A percentile compares a stretch with the other conserved stretches of the same genome.
phyloP scores from a whole-genome alignment of 2,797 vertebrate genomes.

The Pelochelys cantorii region DNA sequence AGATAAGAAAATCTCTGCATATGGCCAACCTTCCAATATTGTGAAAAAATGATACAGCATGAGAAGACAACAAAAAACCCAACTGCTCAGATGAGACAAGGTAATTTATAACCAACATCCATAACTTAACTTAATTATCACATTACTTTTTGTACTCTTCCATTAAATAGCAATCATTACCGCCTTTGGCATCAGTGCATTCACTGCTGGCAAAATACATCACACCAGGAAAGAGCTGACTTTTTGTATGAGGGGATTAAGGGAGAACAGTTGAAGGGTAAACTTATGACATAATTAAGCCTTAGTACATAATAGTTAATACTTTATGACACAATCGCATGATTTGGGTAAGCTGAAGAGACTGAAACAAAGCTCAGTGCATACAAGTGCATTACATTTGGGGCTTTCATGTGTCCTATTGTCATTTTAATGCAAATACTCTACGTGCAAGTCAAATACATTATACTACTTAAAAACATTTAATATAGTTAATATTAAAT shows the following conservation, averaged over 20 bases:
- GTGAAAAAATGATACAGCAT: constrained; percentile 69
- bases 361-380: constrained; percentile 43
- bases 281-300: constrained; percentile 53
- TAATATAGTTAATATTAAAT: constrained; percentile 4
- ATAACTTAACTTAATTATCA: constrained; percentile 74
- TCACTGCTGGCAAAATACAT: constrained; percentile 47
- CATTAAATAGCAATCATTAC: constrained; percentile 45
- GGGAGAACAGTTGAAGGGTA: constrained; percentile 39
- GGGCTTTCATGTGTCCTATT: neutral
- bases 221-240: constrained; percentile 38
- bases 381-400: constrained; percentile 31
- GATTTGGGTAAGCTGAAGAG: constrained; percentile 31
- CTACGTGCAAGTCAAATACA: neutral
- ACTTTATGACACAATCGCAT: constrained; percentile 37
- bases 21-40: constrained; percentile 74
- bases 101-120: constrained; percentile 78
- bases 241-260: constrained; percentile 54
- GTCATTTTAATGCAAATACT: constrained; percentile 26
- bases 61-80: constrained; percentile 69
- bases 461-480: constrained; percentile 32
- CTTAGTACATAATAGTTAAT: constrained; percentile 29
- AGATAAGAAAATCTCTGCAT: constrained; percentile 83
- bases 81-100: constrained; percentile 73
- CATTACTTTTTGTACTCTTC: constrained; percentile 53
- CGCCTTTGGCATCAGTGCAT: constrained; percentile 39